phyloP scores from a whole-genome alignment of 2,113 vertebrate genomes.

The Silurus meridionalis region DNA sequence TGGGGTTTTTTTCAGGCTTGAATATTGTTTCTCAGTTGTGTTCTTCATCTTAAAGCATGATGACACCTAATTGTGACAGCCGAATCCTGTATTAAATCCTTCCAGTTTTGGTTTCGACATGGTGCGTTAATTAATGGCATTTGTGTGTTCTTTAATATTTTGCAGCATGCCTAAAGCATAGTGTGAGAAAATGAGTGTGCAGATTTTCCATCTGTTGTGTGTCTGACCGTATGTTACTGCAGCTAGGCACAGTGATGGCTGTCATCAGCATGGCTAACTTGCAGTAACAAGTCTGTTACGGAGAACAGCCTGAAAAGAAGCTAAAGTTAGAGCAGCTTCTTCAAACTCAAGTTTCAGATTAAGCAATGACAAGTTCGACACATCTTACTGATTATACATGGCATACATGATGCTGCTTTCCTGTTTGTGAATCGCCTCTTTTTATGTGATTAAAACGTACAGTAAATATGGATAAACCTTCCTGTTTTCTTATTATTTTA shows the following conservation, averaged over 20 bases:
- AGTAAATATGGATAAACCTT: background rate
- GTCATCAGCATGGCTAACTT: slow-evolving; percentile 31
- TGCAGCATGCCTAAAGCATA: slow-evolving; percentile 14
- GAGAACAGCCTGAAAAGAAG: background rate
- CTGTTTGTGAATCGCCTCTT: background rate
- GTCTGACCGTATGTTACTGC: slow-evolving; percentile 24
- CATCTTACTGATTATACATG: background rate
- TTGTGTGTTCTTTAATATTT: slow-evolving; percentile 11
- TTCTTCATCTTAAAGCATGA: background rate
- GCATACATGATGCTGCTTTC: background rate
- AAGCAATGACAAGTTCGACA: background rate
- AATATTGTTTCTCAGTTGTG: background rate
- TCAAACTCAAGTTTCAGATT: background rate
- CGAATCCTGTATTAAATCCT: background rate
- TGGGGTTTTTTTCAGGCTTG: background rate
- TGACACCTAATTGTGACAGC: background rate
- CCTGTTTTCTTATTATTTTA: background rate
- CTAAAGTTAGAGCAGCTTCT: slow-evolving; percentile 25
- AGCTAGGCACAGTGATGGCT: slow-evolving; percentile 12
- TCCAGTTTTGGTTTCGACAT: background rate
- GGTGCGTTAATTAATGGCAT: background rate
- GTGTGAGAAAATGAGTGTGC: background rate
- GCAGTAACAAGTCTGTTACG: slow-evolving; percentile 36
- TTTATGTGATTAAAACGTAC: background rate
- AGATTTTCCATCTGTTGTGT: slow-evolving; percentile 26